A percentile compares a stretch with the other conserved stretches of the same genome.
Conservation (phyloP, 2,888 invertebrate genomes). For the Dioctria linearis region DNA sequence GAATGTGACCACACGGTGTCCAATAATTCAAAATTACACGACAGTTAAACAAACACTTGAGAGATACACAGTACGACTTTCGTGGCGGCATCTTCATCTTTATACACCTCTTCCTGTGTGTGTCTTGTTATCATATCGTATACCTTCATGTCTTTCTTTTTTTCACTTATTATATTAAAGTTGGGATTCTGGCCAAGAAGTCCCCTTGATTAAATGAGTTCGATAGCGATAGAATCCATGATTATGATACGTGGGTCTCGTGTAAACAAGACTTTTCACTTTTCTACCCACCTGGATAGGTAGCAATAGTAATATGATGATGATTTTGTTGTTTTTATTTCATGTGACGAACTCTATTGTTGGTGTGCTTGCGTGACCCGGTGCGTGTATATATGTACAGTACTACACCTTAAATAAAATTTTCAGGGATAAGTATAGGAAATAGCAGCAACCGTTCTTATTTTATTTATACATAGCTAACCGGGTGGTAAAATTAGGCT, state of each 20-base stretch:
- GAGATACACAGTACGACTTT: constrained; percentile 19
- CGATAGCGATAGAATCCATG: not conserved
- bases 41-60: constrained; percentile 54
- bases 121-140: constrained; percentile 7
- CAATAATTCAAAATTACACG: constrained; percentile 55
- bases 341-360: constrained; percentile 11
- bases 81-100: constrained; percentile 34
- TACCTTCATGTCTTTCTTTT: not conserved
- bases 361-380: constrained; percentile 21
- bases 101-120: constrained; percentile 3
- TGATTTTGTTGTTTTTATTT: not conserved
- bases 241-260: constrained; percentile 17
- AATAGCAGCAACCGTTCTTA: not conserved
- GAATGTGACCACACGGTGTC: constrained; percentile 35
- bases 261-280: constrained; percentile 29
- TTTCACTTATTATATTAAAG: constrained; percentile 15
- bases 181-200: not conserved
- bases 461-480: constrained; percentile 4
- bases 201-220: not conserved
- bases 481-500: constrained; percentile 3
- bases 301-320: not conserved
- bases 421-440: not conserved
- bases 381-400: not conserved
- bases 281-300: constrained; percentile 19
- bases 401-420: not conserved